Conservation (phyloP, 2,888 invertebrate genomes). For the Cosmia pyralina region DNA sequence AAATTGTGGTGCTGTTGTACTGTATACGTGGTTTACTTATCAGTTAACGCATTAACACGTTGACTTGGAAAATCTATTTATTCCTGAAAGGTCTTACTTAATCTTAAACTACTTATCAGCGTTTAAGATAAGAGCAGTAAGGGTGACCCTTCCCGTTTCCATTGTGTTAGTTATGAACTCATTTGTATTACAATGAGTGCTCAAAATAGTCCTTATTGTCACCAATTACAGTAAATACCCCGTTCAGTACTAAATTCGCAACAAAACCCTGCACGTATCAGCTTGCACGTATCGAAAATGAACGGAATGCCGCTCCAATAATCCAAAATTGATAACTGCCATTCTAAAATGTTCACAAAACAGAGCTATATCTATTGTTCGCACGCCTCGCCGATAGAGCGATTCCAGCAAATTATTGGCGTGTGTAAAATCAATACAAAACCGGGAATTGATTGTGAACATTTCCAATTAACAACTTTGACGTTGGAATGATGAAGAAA, state of each 20-base stretch:
- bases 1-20: no score
- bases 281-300: constrained; percentile 27
- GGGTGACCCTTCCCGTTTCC: neutral
- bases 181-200: neutral
- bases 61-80: neutral
- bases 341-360: constrained; percentile 56
- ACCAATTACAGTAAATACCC: constrained; percentile 10
- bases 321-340: constrained; percentile 50
- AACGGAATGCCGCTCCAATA: constrained; percentile 52
- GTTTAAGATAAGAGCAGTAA: constrained; percentile 10
- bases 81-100: neutral
- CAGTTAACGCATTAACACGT: neutral
- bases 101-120: constrained; percentile 10
- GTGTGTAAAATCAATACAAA: constrained; percentile 59
- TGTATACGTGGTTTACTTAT: neutral
- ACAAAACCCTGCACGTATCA: constrained; percentile 12
- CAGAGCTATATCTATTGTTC: constrained; percentile 29
- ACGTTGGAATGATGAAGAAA: constrained; percentile 45
- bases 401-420: constrained; percentile 52
- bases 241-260: constrained; percentile 24
- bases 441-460: constrained; percentile 59
- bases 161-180: neutral
- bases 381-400: constrained; percentile 47
- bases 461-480: constrained; percentile 64
- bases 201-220: neutral